Conservation (phyloP, 2,113 vertebrate species). For the Hyla sarda region DNA sequence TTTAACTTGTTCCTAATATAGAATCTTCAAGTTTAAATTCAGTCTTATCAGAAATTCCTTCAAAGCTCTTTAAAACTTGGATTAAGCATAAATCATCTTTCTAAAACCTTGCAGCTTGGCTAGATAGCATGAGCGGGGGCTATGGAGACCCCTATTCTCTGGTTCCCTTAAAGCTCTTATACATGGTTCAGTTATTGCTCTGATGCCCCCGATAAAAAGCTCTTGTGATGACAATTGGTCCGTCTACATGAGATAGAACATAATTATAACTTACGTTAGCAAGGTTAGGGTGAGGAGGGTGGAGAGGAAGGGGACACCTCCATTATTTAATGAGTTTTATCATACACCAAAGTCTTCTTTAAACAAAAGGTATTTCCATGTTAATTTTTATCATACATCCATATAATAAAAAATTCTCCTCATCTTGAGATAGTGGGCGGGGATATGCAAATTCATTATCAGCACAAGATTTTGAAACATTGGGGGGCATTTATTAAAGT, state of each 20-base stretch:
- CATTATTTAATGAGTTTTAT: background rate
- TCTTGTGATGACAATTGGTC: background rate
- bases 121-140: background rate
- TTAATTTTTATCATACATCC: too few relatives aligned
- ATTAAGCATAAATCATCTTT: conserved; percentile 22
- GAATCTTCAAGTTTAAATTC: conserved; percentile 12
- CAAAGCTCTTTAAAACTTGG: conserved; percentile 25
- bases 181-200: background rate
- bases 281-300: background rate
- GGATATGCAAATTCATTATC: too few relatives aligned
- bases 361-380: background rate
- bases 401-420: too few relatives aligned
- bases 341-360: background rate
- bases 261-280: background rate
- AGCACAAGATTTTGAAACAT: too few relatives aligned
- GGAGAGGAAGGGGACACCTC: background rate
- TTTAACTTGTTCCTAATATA: conserved; percentile 26
- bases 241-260: background rate
- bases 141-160: background rate
- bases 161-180: background rate
- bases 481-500: too few relatives aligned
- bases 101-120: background rate
- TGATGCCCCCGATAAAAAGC: background rate
- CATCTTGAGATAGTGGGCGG: too few relatives aligned
- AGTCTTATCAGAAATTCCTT: conserved; percentile 29